A percentile compares a stretch with the other conserved stretches of the same genome.
Evolutionary conservation across 2,797 vertebrate genomes (phyloP).

Genomic region (Fistularia commersonii): DNA sequence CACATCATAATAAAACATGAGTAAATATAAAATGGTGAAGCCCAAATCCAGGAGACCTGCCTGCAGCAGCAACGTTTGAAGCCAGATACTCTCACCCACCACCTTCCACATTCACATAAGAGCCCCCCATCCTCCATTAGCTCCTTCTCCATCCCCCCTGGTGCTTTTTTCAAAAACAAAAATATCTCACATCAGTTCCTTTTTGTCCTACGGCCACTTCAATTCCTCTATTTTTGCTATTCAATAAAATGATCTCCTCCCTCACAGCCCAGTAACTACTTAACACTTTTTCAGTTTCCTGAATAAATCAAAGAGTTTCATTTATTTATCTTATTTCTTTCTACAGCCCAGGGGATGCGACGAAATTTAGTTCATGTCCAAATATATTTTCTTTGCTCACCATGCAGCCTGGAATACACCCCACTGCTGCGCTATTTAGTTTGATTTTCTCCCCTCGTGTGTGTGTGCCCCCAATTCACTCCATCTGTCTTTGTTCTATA

Average conservation of each 20-base stretch:
- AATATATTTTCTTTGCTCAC: conserved; percentile 21
- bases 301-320: conserved; percentile 1
- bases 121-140: background rate
- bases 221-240: conserved; percentile 12
- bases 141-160: background rate
- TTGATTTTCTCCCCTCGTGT: conserved; percentile 8
- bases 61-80: too few relatives aligned
- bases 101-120: too few relatives aligned
- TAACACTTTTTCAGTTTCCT: conserved; percentile 19
- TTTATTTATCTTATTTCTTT: conserved; percentile 22
- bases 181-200: background rate
- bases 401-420: conserved; percentile 1
- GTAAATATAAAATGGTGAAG: too few relatives aligned
- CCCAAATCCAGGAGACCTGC: too few relatives aligned
- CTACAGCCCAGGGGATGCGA: conserved; percentile 24
- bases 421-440: conserved; percentile 11
- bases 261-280: conserved; percentile 6
- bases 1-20: too few relatives aligned
- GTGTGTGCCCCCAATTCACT: conserved; percentile 21
- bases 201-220: background rate
- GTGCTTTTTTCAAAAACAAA: background rate
- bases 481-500: conserved; percentile 22
- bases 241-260: background rate
- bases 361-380: conserved; percentile 12
- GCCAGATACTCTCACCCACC: too few relatives aligned